Conservation (phyloP, 2,797 vertebrate species). For the Centroberyx gerrardi region DNA sequence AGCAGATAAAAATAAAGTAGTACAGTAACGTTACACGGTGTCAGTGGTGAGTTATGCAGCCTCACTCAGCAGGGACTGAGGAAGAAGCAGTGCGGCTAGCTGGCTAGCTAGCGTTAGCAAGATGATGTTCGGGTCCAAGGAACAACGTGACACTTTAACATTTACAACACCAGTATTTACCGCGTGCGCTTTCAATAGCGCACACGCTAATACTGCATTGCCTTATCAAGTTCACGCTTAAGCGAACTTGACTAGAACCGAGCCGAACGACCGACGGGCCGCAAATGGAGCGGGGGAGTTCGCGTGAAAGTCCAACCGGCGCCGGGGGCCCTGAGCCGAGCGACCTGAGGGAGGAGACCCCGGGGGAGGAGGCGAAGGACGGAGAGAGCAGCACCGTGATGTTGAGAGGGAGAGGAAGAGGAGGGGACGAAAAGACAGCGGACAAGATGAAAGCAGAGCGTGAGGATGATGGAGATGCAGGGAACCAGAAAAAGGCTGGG, state of each 20-base stretch:
- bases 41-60: neutral
- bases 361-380: constrained; percentile 71
- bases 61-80: neutral
- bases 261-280: constrained; percentile 64
- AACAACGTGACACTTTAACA: neutral
- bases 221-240: too few relatives aligned
- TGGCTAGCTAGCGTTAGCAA: constrained; percentile 21
- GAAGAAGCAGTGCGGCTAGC: neutral
- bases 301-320: constrained; percentile 69
- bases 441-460: constrained; percentile 40
- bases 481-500: constrained; percentile 35
- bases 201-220: too few relatives aligned
- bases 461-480: constrained; percentile 33
- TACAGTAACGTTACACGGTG: neutral
- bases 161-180: neutral
- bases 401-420: constrained; percentile 64
- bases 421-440: constrained; percentile 38
- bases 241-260: neutral
- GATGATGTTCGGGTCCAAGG: neutral
- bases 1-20: too few relatives aligned
- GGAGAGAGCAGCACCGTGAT: constrained; percentile 32
- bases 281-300: constrained; percentile 80
- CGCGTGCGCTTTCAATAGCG: neutral
- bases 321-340: constrained; percentile 55
- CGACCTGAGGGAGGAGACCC: constrained; percentile 78